Evolutionary conservation across 2,888 invertebrate species (phyloP), one percentile per base, ranked within the genome.

Genomic region (Drosophila algonquin): DNA sequence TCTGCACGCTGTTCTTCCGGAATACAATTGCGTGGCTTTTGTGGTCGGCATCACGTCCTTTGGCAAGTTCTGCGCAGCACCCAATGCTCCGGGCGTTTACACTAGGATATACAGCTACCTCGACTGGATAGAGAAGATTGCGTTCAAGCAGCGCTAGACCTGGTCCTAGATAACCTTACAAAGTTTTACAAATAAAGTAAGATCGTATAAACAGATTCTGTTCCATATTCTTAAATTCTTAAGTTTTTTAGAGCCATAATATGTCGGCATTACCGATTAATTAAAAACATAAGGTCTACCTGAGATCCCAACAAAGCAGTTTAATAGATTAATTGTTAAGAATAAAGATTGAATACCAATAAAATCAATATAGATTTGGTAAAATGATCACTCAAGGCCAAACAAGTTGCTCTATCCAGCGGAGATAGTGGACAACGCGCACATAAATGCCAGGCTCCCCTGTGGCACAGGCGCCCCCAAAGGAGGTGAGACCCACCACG

Each of bases 11-110:
- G 80, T 90, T 8, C 52, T 91, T 7, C 90, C 90, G 0, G 91
- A 90, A 59, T 89, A 89, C 57, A 90, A 90, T 68, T 92, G 92
- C 65, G 86, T 91, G 0, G 91, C 90, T 75, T 91, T 92, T 70
- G 75, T 92, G 1, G 85, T 92, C 30, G 92, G 92, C 32, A 81
- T 92, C 14, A 92, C 92, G 12, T 92, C 92, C 0, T 92, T 92
- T 76, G 92, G 92, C 0, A 92, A 90, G 68, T 91, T 90, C 72
- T 92, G 92, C 76, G 92, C 90, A 0, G 90, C 90, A 1, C 85
- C 90, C 10, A 91, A 91, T 75, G 86, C 90, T 0, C 91, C 92
- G 0, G 92, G 92, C 0, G 91, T 92, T 18, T 92, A 92, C 67
- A 92, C 91, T 27, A 90, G 89, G 70, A 72, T 92, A 58, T 90